Percentiles rank a stretch among this genome's conserved stretches.
Evolutionary conservation across 2,113 vertebrate genomes (phyloP).

Genomic region (Brienomyrus longianalis): DNA sequence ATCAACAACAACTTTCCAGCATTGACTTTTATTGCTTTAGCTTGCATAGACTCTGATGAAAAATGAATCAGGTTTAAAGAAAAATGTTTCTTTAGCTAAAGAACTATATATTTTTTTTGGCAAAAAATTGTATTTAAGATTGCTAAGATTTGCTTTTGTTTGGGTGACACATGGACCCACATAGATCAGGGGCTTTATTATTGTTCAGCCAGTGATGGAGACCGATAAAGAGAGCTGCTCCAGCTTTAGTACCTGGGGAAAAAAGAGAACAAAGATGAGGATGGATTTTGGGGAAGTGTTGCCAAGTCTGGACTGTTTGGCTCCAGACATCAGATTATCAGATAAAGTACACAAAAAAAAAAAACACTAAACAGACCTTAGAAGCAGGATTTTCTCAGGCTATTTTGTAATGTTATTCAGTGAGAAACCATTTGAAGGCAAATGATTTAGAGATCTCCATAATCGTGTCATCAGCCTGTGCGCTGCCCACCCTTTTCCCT

Average conservation of each 20-base stretch:
- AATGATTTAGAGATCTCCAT: background rate
- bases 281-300: background rate
- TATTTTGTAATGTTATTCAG: background rate
- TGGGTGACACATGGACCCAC: background rate
- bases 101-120: background rate
- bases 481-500: background rate
- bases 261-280: background rate
- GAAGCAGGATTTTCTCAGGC: background rate
- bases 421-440: background rate
- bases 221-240: background rate
- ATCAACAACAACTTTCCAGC: background rate
- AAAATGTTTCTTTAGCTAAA: background rate
- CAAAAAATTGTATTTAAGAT: background rate
- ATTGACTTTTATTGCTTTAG: background rate
- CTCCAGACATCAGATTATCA: slow-evolving; percentile 2
- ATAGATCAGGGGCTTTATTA: background rate
- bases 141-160: too few relatives aligned
- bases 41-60: background rate
- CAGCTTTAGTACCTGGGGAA: background rate
- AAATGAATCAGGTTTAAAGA: background rate
- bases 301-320: background rate
- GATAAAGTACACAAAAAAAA: background rate
- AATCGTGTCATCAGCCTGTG: background rate
- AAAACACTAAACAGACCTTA: background rate
- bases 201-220: background rate